Base-by-base conservation (phyloP, 1,140 invertebrate species). In the Globodera rostochiensis region DNA sequence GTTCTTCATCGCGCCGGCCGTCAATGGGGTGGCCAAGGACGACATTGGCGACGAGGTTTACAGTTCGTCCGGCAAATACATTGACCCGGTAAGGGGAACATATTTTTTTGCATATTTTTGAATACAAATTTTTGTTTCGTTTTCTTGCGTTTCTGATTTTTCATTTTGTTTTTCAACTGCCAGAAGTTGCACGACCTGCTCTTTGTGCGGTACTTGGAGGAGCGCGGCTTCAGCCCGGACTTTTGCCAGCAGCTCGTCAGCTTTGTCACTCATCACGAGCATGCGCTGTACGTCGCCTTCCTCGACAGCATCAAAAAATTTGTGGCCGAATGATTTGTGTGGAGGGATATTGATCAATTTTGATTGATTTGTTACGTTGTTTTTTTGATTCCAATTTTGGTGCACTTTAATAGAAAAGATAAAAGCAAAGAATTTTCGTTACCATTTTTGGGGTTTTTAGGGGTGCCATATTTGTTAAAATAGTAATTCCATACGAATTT, bases 181-280 rank as follows among this genome's bases (percentile, higher is more conserved):
- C 74, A 89, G 87, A 76, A 77, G 57, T 82, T 89, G 64, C 88
- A 89, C 74, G 88, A 89, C 57, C 82, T 90, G 36, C 81, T 89
- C 9, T 89, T 90, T 64, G 84, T 90, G 11, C 80, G 82, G n/a
- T 89, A 88, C 77, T 76, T 89, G 73, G 88, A 90, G 73, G 88
- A 89, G 64, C 88, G 88, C 64, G 88, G 88, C 36, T 84, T 89
- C 67, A 84, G 80, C 53, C 71, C 81, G 36, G 79, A 88, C 19
- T 89, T 89, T 81, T 89, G 88, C 84, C 81, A 84, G 49, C 70
- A 86, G 60, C 67, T 88, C n/a, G 79, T 84, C 21, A 70, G 47
- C 57, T 82, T 80, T 8, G 49, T 84, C 13, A 88, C 86, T 53
- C 84, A 87, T 76, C 85, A 88, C 47, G 87, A 88, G 66, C 87